A percentile compares a stretch with the other conserved stretches of the same genome.
These are phyloP conservation scores for Pollenia amentaria DNA, from an alignment of 2,888 invertebrate species.

Conservation along the genomic window DNA sequence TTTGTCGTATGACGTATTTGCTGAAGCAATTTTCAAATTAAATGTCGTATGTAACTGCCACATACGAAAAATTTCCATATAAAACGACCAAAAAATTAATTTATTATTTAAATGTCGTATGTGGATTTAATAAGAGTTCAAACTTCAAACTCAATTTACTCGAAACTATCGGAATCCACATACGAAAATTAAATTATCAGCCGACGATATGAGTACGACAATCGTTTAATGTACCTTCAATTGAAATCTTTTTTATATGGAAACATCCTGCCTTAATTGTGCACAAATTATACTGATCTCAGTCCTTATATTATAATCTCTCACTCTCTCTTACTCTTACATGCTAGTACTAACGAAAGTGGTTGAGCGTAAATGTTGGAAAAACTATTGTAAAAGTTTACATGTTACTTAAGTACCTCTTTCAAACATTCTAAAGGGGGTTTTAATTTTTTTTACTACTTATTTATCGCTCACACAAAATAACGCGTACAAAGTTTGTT, in stretches of 20 bases:
- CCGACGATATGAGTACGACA: no score
- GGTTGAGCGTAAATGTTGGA: constrained; percentile 3
- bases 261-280: neutral
- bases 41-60: no score
- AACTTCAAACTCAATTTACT: no score
- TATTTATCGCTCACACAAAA: neutral
- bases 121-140: no score
- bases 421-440: constrained; percentile 1
- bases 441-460: neutral
- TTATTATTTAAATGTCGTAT: no score
- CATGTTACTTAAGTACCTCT: neutral
- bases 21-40: no score
- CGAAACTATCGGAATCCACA: no score
- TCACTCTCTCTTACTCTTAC: neutral
- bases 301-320: neutral
- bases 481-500: neutral
- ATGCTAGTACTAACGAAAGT: neutral
- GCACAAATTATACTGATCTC: neutral
- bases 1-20: no score
- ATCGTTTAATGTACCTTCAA: no score
- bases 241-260: neutral
- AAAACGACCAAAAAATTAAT: no score
- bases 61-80: no score
- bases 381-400: neutral
- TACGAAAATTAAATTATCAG: no score